Evolutionary conservation across 2,797 vertebrate species (phyloP).

Genomic region (Cynopterus sphinx): DNA sequence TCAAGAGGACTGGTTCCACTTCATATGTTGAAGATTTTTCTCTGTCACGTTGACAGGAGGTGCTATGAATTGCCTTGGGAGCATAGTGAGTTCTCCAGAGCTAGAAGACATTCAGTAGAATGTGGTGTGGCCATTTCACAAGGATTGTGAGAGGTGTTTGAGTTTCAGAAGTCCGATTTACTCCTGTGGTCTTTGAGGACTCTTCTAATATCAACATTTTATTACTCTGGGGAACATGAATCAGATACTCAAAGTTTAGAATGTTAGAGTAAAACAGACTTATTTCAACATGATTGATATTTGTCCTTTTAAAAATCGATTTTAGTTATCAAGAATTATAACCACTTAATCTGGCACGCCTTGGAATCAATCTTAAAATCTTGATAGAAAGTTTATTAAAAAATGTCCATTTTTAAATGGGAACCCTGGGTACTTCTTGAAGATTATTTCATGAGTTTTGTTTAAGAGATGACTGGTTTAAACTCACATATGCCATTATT

Average conservation of each 20-base stretch:
- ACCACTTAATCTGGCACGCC: neutral
- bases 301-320: neutral
- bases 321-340: slow-evolving; percentile 13
- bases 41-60: neutral
- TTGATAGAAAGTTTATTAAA: slow-evolving; percentile 5
- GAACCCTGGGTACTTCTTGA: slow-evolving; percentile 15
- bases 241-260: neutral
- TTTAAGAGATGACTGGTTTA: slow-evolving; percentile 4
- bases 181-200: neutral
- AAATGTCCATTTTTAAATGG: neutral
- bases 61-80: neutral
- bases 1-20: neutral
- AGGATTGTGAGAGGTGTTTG: neutral
- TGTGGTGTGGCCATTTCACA: neutral
- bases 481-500: neutral
- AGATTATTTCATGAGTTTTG: neutral
- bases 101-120: neutral
- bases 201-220: neutral
- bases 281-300: neutral
- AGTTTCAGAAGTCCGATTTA: neutral
- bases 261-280: neutral
- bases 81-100: neutral
- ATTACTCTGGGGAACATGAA: neutral
- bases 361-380: neutral
- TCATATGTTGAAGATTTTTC: neutral